phyloP scores from a whole-genome alignment of 2,113 vertebrate species.

The Chauna torquata region DNA sequence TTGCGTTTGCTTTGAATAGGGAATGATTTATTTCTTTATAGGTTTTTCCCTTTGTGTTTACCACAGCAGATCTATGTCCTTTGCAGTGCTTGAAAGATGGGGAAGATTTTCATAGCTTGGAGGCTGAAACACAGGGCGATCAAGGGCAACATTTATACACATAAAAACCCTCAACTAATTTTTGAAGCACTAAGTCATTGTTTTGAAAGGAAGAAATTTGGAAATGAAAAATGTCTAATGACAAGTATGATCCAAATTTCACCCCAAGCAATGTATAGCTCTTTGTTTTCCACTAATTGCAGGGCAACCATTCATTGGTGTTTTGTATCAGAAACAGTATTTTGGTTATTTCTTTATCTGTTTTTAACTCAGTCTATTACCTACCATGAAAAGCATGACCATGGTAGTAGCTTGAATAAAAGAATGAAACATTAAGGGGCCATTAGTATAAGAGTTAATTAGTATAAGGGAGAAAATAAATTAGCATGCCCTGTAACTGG shows the following conservation, averaged over 20 bases:
- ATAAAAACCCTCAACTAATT: slow-evolving; percentile 1
- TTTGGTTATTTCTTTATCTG: not conserved
- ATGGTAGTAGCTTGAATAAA: not conserved
- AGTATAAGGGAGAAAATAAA: not conserved
- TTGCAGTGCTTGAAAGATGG: not conserved
- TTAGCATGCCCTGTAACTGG: not conserved
- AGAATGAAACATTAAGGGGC: not conserved
- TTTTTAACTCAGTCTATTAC: not conserved
- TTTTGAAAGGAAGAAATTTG: slow-evolving; percentile 34
- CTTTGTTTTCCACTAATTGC: slow-evolving; percentile 32
- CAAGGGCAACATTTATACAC: not conserved
- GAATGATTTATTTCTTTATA: not conserved
- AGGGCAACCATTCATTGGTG: not conserved
- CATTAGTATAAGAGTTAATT: not conserved
- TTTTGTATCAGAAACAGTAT: not conserved
- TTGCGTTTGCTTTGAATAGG: not conserved
- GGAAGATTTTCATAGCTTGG: slow-evolving; percentile 4
- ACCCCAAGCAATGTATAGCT: slow-evolving; percentile 47
- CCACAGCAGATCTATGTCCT: not conserved
- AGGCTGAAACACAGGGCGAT: not conserved
- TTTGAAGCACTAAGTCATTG: slow-evolving; percentile 16
- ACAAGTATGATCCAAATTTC: slow-evolving; percentile 47
- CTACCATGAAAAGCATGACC: not conserved
- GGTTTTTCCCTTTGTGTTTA: not conserved
- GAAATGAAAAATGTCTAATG: slow-evolving; percentile 48